phyloP scores from a whole-genome alignment of 2,113 vertebrate genomes.

The Rhodinocichla rosea region DNA sequence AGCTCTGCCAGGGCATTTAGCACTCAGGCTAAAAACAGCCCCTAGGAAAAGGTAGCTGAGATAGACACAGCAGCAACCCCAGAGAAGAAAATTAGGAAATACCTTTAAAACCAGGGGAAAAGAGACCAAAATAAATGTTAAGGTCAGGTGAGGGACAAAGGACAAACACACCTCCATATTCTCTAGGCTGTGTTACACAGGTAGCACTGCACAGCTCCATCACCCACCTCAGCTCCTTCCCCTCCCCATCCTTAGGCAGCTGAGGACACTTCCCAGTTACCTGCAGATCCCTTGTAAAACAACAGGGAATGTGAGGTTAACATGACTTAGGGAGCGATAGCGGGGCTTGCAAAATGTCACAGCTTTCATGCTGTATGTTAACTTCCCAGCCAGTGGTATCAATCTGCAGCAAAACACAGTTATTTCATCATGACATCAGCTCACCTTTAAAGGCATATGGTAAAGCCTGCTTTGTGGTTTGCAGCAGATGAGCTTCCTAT shows the following conservation, averaged over 20 bases:
- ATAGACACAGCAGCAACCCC: not conserved
- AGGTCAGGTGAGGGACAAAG: not conserved
- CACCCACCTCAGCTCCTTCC: not conserved
- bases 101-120: not conserved
- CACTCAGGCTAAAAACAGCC: fast-evolving
- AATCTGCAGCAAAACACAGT: slow-evolving; percentile 64
- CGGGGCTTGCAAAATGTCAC: slow-evolving; percentile 31
- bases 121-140: not conserved
- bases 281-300: slow-evolving; percentile 49
- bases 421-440: slow-evolving; percentile 66
- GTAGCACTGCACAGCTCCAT: not conserved
- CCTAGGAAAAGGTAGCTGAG: not conserved
- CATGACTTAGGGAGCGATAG: slow-evolving; percentile 1
- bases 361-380: slow-evolving; percentile 60
- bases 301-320: slow-evolving; percentile 23
- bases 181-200: not conserved
- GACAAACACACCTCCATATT: fast-evolving
- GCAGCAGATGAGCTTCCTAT: slow-evolving; percentile 70
- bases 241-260: not conserved
- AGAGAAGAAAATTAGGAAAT: not conserved
- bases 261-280: not conserved
- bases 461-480: slow-evolving; percentile 69
- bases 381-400: slow-evolving; percentile 55
- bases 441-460: slow-evolving; percentile 75
- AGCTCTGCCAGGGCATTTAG: not conserved